Evolutionary conservation across 2,888 invertebrate species (phyloP).

Genomic region (Drosophila borealis): DNA sequence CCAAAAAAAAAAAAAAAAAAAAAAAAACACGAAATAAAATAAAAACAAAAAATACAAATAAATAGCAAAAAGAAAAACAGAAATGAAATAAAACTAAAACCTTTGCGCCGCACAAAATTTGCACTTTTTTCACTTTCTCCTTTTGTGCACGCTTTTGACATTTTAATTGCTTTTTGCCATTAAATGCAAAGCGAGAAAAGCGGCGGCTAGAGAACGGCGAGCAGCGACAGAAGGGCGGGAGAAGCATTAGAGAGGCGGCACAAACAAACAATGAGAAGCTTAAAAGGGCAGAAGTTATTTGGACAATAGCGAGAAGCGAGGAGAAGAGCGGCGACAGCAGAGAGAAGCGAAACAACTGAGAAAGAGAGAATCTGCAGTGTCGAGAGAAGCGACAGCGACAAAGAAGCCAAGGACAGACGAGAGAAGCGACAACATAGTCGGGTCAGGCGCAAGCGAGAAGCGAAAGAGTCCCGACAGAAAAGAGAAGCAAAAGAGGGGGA

Average conservation of each 20-base stretch:
- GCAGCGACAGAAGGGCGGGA: not conserved
- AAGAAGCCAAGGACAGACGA: not conserved
- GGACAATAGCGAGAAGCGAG: too few relatives aligned
- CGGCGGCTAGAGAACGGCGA: not conserved
- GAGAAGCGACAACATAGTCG: not conserved
- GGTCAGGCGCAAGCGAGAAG: not conserved
- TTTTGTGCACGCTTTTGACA: slow-evolving; percentile 80
- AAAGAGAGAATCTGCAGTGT: not conserved
- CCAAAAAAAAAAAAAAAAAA: slow-evolving; percentile 16
- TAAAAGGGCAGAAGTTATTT: not conserved
- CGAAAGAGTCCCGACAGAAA: not conserved
- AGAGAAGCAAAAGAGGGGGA: not conserved
- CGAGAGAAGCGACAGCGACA: not conserved
- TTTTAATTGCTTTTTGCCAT: slow-evolving; percentile 78
- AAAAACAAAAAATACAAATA: slow-evolving; percentile 29
- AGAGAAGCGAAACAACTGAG: not conserved
- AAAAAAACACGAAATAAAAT: slow-evolving; percentile 12
- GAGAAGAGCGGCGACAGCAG: not conserved
- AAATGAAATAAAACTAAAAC: slow-evolving; percentile 20
- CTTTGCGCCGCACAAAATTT: slow-evolving; percentile 59
- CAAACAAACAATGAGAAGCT: not conserved
- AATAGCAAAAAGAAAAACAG: slow-evolving; percentile 7
- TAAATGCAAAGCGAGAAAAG: slow-evolving; percentile 59
- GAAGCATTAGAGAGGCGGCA: not conserved
- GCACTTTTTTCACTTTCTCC: slow-evolving; percentile 78